A percentile compares a stretch with the other conserved stretches of the same genome.
These are phyloP conservation scores for Zingel zingel DNA, from an alignment of 2,113 vertebrate species.

Conservation along the genomic window DNA sequence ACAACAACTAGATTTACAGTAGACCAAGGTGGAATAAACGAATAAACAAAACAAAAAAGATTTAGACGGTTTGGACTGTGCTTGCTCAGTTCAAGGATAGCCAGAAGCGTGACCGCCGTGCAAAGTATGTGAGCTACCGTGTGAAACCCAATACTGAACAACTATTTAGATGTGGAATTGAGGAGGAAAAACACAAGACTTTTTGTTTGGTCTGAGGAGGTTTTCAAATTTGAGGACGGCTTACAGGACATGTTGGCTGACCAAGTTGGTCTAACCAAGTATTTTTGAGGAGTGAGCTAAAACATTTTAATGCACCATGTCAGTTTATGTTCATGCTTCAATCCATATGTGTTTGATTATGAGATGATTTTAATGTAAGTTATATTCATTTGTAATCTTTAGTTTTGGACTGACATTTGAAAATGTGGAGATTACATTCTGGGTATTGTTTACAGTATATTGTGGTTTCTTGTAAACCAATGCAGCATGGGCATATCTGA, in stretches of 20 bases:
- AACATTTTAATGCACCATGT: background rate
- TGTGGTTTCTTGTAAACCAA: background rate
- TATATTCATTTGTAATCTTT: background rate
- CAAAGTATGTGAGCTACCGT: slow-evolving; percentile 62
- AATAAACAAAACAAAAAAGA: slow-evolving; percentile 57
- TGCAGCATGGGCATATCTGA: background rate
- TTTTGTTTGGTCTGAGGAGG: slow-evolving; percentile 66
- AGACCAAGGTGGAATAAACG: slow-evolving; percentile 57
- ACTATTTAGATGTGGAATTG: slow-evolving; percentile 71
- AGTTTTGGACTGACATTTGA: background rate
- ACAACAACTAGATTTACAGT: slow-evolving; percentile 66
- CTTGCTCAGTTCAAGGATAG: slow-evolving; percentile 43
- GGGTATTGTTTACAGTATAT: background rate
- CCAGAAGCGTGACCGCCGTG: slow-evolving; percentile 50
- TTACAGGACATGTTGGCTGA: slow-evolving; percentile 62
- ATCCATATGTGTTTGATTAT: background rate
- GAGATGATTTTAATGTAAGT: background rate
- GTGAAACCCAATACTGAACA: slow-evolving; percentile 73
- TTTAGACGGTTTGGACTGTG: slow-evolving; percentile 47
- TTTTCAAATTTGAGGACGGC: slow-evolving; percentile 60
- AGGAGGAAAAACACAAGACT: slow-evolving; percentile 63
- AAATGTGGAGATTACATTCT: background rate
- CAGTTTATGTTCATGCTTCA: background rate
- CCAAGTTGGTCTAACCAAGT: slow-evolving; percentile 64
- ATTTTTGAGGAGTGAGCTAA: slow-evolving; percentile 31